Evolutionary conservation across 1,140 invertebrate species (phyloP).

Genomic region (Diabrotica virgifera): DNA sequence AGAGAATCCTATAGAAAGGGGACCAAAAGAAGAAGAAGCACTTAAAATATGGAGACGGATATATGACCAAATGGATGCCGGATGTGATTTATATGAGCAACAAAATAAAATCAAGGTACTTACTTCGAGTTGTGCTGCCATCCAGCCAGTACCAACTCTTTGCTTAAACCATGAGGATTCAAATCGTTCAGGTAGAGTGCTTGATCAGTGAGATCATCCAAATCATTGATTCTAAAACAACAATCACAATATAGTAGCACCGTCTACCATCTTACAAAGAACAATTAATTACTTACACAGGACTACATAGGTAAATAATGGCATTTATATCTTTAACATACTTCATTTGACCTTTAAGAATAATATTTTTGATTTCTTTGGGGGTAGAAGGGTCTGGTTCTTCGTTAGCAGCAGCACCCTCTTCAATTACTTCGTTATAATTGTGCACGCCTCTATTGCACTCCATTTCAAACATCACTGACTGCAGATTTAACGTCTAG

Average conservation of each 20-base stretch:
- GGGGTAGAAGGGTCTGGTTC: constrained; percentile 7
- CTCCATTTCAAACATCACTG: constrained; percentile 44
- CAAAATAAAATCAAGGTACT: constrained; percentile 26
- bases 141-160: constrained; percentile 79
- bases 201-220: constrained; percentile 75
- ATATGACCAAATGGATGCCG: no score
- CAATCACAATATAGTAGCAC: not conserved
- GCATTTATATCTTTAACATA: constrained; percentile 73
- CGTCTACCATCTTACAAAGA: not conserved
- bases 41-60: no score
- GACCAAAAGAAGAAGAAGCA: no score
- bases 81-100: no score
- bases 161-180: constrained; percentile 80
- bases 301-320: constrained; percentile 81
- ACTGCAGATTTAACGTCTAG: constrained; percentile 36
- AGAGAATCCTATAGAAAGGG: no score
- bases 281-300: constrained; percentile 61
- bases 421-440: constrained; percentile 15
- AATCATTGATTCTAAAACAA: constrained; percentile 70
- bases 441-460: constrained; percentile 34
- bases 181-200: constrained; percentile 81
- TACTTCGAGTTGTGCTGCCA: constrained; percentile 84
- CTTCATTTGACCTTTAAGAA: constrained; percentile 82
- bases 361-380: constrained; percentile 51
- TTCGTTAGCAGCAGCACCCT: constrained; percentile 10